Evolutionary conservation across 2,797 vertebrate genomes (phyloP), one percentile per base, ranked within the genome.

Genomic region (Triplophysa yarkandensis): DNA sequence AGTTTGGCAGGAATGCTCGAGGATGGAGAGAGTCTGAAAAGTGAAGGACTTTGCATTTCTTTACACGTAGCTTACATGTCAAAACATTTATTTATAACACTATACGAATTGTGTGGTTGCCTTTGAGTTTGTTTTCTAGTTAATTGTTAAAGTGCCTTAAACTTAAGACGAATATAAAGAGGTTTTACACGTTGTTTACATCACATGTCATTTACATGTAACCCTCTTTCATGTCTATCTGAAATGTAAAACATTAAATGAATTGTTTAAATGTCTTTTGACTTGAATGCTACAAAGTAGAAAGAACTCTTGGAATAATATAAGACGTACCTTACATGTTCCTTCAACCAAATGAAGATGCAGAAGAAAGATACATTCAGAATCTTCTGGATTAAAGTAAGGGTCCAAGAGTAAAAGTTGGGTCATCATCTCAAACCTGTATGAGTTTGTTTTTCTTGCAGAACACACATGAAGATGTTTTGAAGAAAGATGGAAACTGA

Each of bases 21-120:
- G 98, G 97, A 14, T 99, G 98, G 98, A 94, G 88, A 87, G 95
- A 96, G 90, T 90, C 93, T 28, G 95, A 98, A 77, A 97, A 95
- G 86, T 98, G 87, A 93, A 80, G 65, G 55, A 71, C 41, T 60
- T 78, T 64, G 27, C 28, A 3, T 19, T 32, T 77, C 41, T 43
- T 58, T 32, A 66, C 27, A 19, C 70, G 36, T 74, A 60, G 54
- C 66, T 67, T 73, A 43, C 10, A 54, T 65, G 66, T 74, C 84
- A 90, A 76, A 34, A 63, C 43, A 69, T 80, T 83, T 70, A 87
- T 84, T 86, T 87, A 87, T 88, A 52, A 71, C 8, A 50, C 63
- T 66, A 10, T 84, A 77, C 74, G 50, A 34, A 7, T 62, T 21
- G 32, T 52, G 30, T 34, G 28, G 54, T 61, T 27, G 34, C 36